These are phyloP conservation scores for Muscicapa striata DNA, from an alignment of 2,797 vertebrate genomes.

Conservation along the genomic window DNA sequence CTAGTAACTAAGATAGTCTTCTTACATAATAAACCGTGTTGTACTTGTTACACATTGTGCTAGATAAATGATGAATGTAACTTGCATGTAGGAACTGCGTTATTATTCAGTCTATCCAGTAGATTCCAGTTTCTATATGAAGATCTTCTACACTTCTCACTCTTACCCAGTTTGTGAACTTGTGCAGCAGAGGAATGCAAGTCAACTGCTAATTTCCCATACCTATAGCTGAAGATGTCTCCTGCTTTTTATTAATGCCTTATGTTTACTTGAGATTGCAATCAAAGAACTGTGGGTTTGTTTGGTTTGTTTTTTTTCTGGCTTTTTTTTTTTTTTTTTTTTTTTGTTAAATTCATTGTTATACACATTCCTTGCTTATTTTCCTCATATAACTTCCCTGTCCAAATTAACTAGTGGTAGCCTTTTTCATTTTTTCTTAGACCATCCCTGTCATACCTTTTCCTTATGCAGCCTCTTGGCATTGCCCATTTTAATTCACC, in stretches of 20 bases:
- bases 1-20: not conserved
- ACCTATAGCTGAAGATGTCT: not conserved
- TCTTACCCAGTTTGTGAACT: not conserved
- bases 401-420: not conserved
- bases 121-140: not conserved
- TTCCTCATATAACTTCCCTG: not conserved
- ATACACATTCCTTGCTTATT: not conserved
- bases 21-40: not conserved
- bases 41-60: not conserved
- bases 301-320: not conserved
- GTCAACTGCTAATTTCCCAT: not conserved
- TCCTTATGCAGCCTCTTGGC: not conserved
- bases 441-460: not conserved
- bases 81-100: not conserved
- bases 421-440: not conserved
- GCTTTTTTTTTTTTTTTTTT: no score
- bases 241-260: not conserved
- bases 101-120: not conserved
- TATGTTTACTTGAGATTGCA: not conserved
- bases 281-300: not conserved
- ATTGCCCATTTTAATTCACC: not conserved
- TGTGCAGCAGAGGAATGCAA: not conserved
- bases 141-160: not conserved
- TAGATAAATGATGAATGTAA: not conserved
- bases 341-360: not conserved